Evolutionary conservation across 2,888 invertebrate genomes (phyloP), one percentile per base, ranked within the genome.

Genomic region (Drosophila peninsularis): DNA sequence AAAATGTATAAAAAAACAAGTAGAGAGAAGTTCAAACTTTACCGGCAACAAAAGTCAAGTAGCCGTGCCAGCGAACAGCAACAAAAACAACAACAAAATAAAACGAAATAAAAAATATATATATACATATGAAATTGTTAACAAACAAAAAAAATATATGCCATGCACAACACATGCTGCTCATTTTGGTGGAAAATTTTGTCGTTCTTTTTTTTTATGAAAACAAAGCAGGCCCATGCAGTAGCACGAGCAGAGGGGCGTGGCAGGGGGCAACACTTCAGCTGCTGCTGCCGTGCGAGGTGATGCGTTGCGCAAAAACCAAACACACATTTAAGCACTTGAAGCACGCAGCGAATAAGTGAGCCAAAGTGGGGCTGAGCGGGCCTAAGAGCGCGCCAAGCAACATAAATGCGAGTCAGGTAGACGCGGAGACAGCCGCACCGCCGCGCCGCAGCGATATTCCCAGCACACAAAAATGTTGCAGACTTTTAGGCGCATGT

Each of bases 141-240:
- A 52, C 21, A 54, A 19, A 27, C 45, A 52, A 50, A 54, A 63
- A 13, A 39, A 67, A 9, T 45, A 62, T 19, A n/a, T 63, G 45
- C 65, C 69, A 69, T 65, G 69, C 78, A 68, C 65, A 80, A 82
- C 72, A 79, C 79, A 81, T 80, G 80, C 86, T 82, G 86, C 78
- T 88, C 75, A 83, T 82, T 83, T 85, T 68, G 72, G 53, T 83
- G 86, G 88, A 85, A 79, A 79, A 68, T 64, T 66, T 71, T 54
- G 9, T 30, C 30, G 30, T 30, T 30, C 30, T 11, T 32, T 62
- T 63, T 71, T 63, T 55, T 62, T 44, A 62, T 64, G 47, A 78
- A 68, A 80, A 87, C 82, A 85, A 77, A 37, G n/a, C 37, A 37
- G 53, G 42, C 49, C 11, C 49, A 32, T 52, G 27, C 45, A 17